A percentile compares a stretch with the other conserved stretches of the same genome.
phyloP scores from a whole-genome alignment of 2,888 invertebrate genomes.

The Icerya purchasi region DNA sequence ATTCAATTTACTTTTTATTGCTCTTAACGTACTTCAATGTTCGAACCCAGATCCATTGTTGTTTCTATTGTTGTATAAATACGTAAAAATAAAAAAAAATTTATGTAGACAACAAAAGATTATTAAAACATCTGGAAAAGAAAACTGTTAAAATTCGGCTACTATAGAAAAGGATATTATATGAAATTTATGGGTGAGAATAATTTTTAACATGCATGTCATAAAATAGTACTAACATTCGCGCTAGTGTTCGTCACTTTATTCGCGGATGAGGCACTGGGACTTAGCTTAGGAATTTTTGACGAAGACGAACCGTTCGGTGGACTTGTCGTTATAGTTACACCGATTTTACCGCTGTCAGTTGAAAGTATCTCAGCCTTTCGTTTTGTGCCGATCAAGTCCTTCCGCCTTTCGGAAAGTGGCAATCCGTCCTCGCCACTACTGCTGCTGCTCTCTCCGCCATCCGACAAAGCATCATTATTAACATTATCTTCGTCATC shows the following conservation, averaged over 20 bases:
- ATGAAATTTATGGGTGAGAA: too few relatives aligned
- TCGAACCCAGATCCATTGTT: too few relatives aligned
- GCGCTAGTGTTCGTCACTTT: neutral
- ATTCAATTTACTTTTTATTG: too few relatives aligned
- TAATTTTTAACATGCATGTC: too few relatives aligned
- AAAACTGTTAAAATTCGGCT: too few relatives aligned
- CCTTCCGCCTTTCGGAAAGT: conserved; percentile 4
- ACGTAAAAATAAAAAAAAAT: too few relatives aligned
- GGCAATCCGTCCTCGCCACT: conserved; percentile 17
- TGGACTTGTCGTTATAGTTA: conserved; percentile 59
- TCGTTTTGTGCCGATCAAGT: conserved; percentile 32
- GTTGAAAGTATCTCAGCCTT: conserved; percentile 44
- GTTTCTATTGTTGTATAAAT: too few relatives aligned
- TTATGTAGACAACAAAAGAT: too few relatives aligned
- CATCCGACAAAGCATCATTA: conserved; percentile 2
- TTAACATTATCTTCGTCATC: neutral
- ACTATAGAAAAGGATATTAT: too few relatives aligned
- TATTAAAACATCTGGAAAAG: too few relatives aligned
- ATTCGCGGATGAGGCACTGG: neutral
- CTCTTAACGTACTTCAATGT: too few relatives aligned
- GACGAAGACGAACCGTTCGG: conserved; percentile 24
- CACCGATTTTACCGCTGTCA: conserved; percentile 79
- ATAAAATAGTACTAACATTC: neutral
- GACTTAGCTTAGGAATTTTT: conserved; percentile 14
- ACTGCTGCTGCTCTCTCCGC: conserved; percentile 15